Percentiles rank a stretch among this genome's conserved stretches.
phyloP scores from a whole-genome alignment of 2,888 invertebrate genomes.

The Cephonodes hylas region DNA sequence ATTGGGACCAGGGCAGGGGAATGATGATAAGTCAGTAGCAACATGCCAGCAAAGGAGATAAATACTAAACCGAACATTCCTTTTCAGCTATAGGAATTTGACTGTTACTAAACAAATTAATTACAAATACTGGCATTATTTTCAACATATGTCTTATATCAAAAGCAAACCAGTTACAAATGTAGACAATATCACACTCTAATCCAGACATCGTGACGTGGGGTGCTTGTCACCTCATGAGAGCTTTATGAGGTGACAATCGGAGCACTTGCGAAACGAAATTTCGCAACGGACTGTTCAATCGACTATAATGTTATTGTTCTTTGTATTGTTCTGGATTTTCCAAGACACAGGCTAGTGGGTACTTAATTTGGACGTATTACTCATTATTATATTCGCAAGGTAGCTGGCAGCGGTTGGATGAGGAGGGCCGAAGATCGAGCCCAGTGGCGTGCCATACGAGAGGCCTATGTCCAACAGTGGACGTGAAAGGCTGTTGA shows the following conservation, averaged over 20 bases:
- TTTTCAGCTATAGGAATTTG: too few species aligned
- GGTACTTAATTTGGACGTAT: background rate
- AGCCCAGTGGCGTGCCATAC: too few species aligned
- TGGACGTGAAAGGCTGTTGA: too few species aligned
- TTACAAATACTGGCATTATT: background rate
- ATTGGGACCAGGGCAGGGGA: too few species aligned
- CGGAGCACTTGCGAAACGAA: background rate
- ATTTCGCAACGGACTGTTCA: background rate
- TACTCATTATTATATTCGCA: too few species aligned
- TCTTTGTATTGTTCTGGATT: background rate
- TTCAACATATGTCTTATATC: background rate
- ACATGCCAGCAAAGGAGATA: too few species aligned
- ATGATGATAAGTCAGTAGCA: too few species aligned
- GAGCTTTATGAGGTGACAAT: constrained; percentile 1
- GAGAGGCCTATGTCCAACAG: too few species aligned
- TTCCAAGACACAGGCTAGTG: background rate
- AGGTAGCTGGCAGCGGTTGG: too few species aligned
- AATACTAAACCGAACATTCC: too few species aligned
- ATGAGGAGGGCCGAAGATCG: too few species aligned
- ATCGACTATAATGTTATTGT: background rate
- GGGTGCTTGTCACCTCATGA: background rate
- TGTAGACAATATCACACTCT: background rate
- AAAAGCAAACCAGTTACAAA: background rate
- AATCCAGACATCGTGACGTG: background rate
- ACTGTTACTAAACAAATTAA: too few species aligned